These are phyloP conservation scores for Gallinago solitaria DNA, from an alignment of 2,797 vertebrate genomes.

Conservation along the genomic window DNA sequence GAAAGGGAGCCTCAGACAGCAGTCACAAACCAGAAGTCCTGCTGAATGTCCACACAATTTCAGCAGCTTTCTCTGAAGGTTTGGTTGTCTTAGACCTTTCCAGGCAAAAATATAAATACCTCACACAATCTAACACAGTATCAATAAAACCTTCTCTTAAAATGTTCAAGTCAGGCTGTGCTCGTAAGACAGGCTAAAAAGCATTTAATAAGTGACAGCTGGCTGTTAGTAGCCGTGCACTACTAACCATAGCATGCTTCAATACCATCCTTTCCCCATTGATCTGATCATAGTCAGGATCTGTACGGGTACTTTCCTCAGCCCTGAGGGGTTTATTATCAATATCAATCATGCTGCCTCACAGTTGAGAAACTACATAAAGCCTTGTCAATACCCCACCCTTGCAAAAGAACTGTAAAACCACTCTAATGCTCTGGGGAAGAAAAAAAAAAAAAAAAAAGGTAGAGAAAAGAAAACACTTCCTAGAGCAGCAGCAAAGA, in stretches of 20 bases:
- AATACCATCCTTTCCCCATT: not conserved
- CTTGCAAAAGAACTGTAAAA: not conserved
- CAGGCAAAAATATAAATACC: not conserved
- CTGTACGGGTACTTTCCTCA: not conserved
- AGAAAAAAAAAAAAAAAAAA: too few relatives aligned
- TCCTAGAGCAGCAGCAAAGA: not conserved
- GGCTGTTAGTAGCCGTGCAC: not conserved
- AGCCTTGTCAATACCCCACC: not conserved
- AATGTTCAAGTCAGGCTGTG: not conserved
- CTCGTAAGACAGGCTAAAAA: not conserved
- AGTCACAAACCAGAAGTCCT: not conserved
- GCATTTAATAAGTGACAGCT: not conserved
- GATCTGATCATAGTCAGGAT: not conserved
- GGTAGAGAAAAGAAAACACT: not conserved
- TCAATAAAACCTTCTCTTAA: not conserved
- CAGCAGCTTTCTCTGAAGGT: not conserved
- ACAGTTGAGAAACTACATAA: not conserved
- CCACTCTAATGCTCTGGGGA: not conserved
- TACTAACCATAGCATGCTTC: not conserved
- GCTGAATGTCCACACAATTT: not conserved
- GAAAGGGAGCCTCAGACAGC: not conserved
- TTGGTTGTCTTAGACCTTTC: not conserved
- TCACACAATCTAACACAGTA: not conserved
- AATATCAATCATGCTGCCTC: not conserved
- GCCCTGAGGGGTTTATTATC: not conserved